Base-by-base conservation (phyloP, 2,888 invertebrate genomes). In the Microctonus brassicae region DNA sequence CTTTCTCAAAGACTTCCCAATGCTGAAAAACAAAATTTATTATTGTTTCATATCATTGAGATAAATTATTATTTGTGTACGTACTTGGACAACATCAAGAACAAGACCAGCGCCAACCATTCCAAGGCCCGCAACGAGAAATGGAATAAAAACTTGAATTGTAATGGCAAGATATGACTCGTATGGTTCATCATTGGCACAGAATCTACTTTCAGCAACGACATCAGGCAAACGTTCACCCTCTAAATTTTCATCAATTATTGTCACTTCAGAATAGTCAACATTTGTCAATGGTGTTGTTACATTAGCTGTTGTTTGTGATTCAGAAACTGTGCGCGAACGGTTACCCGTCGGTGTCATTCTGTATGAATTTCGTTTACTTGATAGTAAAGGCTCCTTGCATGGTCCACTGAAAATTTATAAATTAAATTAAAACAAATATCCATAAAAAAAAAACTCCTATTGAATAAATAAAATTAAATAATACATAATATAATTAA, bases 61-160 rank as follows among this genome's bases (percentile, higher is more conserved):
- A 39, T n/a, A 52, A 64, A 52, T 47, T 11, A 29, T 42, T 22
- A n/a, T 64, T 34, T 3, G 4, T 20, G 39, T 42, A 58, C 26
- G 73, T 86, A 92, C 93, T 89, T 93, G 93, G 76, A 94, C 94
- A 78, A 90, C 88, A 85, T 94, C 93, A 71, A 94, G 89, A 53
- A 94, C 93, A 73, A 94, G 88, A 66, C 94, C 94, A 73, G 94
- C 94, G 74, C 92, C 92, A 33, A 95, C 94, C 92, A 93, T 94
- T 60, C 94, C 94, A 82, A 93, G 90, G 29, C 94, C 94, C 74
- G 94, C 94, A 70, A 94, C 90, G 71, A 94, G 88, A 85, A 93
- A 94, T 20, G 94, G 94, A 81, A 91, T 90, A 79, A 90, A 90
- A 39, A 94, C 93, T 88, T 94, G 92, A 76, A 92, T 89, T 33